These are phyloP conservation scores for Erethizon dorsatum DNA, from an alignment of 2,797 vertebrate genomes.

Conservation along the genomic window DNA sequence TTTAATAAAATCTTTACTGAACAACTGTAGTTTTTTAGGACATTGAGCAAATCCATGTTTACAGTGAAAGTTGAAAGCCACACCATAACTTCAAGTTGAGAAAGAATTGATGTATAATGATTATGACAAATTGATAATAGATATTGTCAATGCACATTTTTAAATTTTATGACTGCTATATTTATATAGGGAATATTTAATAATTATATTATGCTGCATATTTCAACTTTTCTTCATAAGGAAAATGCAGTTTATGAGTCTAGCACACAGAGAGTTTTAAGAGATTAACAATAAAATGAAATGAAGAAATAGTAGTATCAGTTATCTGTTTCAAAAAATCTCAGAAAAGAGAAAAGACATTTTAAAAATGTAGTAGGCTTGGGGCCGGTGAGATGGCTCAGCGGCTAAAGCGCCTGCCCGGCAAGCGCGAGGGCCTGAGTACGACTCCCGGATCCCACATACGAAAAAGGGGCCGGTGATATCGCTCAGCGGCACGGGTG, in stretches of 20 bases:
- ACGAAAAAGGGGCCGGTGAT: too few species aligned
- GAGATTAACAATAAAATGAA: background rate
- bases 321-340: background rate
- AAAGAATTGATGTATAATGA: background rate
- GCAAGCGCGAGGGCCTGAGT: too few species aligned
- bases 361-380: slow-evolving; percentile 42
- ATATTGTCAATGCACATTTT: background rate
- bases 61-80: background rate
- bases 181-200: background rate
- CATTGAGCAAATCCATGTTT: background rate
- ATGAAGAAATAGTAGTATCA: background rate
- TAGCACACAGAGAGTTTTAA: background rate
- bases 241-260: background rate
- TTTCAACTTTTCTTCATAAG: slow-evolving; percentile 41
- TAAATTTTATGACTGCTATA: background rate
- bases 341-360: background rate
- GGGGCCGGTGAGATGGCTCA: too few species aligned
- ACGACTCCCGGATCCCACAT: too few species aligned
- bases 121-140: background rate
- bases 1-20: background rate
- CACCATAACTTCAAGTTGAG: background rate
- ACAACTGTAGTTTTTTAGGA: background rate
- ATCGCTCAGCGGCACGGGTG: too few species aligned
- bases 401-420: too few species aligned
- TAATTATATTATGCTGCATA: background rate